Evolutionary conservation across 1,140 invertebrate species (phyloP).

Genomic region (Drosophila prosaltans): DNA sequence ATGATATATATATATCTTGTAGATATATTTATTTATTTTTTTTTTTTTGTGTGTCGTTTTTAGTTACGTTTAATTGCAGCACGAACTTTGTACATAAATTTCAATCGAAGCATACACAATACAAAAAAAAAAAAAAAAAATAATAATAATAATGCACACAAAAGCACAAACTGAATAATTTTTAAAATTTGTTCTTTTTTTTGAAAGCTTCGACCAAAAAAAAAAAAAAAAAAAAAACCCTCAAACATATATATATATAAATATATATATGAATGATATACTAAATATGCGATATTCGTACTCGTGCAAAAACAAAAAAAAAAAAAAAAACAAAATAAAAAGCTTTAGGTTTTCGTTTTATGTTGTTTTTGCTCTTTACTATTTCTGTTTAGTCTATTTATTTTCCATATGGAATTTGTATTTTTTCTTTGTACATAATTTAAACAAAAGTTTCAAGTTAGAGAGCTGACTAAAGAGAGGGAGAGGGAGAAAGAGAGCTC

Average conservation of each 20-base stretch:
- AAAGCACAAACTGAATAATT: constrained; percentile 34
- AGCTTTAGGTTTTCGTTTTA: constrained; percentile 42
- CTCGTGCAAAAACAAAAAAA: constrained; percentile 2
- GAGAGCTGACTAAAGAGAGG: constrained; percentile 1
- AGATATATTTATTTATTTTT: constrained; percentile 58
- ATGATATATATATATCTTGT: constrained; percentile 53
- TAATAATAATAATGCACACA: not conserved
- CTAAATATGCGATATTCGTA: constrained; percentile 50
- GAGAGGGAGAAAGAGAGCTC: too few species aligned
- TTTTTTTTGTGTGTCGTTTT: constrained; percentile 19
- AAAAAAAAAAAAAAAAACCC: constrained; percentile 12
- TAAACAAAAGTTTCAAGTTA: constrained; percentile 32
- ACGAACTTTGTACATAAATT: constrained; percentile 81
- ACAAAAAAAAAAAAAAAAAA: constrained; percentile 3
- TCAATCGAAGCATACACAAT: constrained; percentile 47
- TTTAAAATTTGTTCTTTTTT: constrained; percentile 23
- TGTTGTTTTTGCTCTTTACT: constrained; percentile 14
- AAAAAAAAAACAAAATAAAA: constrained; percentile 20
- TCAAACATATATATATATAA: constrained; percentile 19
- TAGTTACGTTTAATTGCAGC: constrained; percentile 74
- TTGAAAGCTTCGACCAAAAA: constrained; percentile 73
- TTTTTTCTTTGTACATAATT: constrained; percentile 59
- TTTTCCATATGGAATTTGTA: constrained; percentile 23
- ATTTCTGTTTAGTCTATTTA: constrained; percentile 16
- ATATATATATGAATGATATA: constrained; percentile 32